These are phyloP conservation scores for Kryptolebias marmoratus DNA, from an alignment of 2,113 vertebrate species.

Conservation along the genomic window DNA sequence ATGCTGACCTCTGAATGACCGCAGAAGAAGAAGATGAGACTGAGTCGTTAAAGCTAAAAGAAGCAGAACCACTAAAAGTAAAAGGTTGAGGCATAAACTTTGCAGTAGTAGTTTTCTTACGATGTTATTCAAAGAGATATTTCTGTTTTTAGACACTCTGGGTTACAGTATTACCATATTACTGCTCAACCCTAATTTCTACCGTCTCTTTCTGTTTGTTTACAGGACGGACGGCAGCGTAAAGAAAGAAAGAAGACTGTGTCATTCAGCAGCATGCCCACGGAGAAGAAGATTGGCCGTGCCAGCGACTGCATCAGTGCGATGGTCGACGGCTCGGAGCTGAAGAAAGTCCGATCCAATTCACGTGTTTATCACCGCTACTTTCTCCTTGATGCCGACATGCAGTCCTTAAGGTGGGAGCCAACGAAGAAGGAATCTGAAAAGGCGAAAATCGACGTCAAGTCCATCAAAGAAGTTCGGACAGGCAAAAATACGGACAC, in stretches of 20 bases:
- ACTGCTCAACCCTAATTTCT: conserved; percentile 5
- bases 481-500: conserved; percentile 98
- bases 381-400: conserved; percentile 94
- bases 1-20: too few relatives aligned
- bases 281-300: conserved; percentile 96
- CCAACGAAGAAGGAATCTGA: conserved; percentile 98
- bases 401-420: conserved; percentile 97
- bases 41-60: too few relatives aligned
- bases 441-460: conserved; percentile 97
- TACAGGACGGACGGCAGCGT: conserved; percentile 93
- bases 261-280: conserved; percentile 98
- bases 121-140: too few relatives aligned
- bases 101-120: too few relatives aligned
- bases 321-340: conserved; percentile 95
- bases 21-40: too few relatives aligned
- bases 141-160: too few relatives aligned
- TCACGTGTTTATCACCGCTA: conserved; percentile 93
- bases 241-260: conserved; percentile 96
- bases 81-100: too few relatives aligned
- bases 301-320: conserved; percentile 94
- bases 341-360: conserved; percentile 95
- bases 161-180: too few relatives aligned
- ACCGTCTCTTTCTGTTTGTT: conserved; percentile 12
- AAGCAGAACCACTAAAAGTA: too few relatives aligned
- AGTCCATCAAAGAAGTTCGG: conserved; percentile 95